Percentiles rank a stretch among this genome's conserved stretches.
Conservation (phyloP, 2,797 vertebrate genomes). For the Microctenopoma stevenorrisi region DNA sequence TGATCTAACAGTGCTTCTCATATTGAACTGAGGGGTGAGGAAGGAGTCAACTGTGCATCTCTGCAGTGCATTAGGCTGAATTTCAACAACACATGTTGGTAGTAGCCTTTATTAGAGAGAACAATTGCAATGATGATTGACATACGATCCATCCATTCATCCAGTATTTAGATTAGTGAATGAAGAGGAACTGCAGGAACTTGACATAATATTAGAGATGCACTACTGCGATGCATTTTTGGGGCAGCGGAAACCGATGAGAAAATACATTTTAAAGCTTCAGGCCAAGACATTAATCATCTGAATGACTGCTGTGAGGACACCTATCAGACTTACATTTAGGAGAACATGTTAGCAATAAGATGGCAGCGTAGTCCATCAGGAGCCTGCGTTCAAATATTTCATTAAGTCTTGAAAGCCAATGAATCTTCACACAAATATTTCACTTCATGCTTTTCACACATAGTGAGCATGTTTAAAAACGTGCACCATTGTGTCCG, state of each 20-base stretch:
- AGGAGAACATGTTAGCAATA: neutral
- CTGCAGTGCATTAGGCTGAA: neutral
- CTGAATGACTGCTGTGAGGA: neutral
- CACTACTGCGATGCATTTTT: no score
- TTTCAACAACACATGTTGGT: neutral
- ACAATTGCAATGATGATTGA: no score
- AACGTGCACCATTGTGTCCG: neutral
- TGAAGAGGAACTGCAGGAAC: neutral
- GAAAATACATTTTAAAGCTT: no score
- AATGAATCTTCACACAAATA: neutral
- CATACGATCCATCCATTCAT: neutral
- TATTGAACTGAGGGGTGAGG: neutral
- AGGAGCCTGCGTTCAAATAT: neutral
- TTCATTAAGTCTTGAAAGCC: neutral
- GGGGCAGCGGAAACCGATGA: no score
- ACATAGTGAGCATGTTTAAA: neutral
- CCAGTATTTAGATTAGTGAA: neutral
- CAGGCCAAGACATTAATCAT: no score
- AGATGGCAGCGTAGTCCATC: neutral
- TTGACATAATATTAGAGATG: neutral
- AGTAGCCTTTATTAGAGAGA: neutral
- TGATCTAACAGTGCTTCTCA: neutral
- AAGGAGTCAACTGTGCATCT: neutral
- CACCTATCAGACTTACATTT: neutral
- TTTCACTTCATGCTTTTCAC: no score